Conservation (phyloP, 2,113 vertebrate genomes). For the Dicerorhinus sumatrensis region DNA sequence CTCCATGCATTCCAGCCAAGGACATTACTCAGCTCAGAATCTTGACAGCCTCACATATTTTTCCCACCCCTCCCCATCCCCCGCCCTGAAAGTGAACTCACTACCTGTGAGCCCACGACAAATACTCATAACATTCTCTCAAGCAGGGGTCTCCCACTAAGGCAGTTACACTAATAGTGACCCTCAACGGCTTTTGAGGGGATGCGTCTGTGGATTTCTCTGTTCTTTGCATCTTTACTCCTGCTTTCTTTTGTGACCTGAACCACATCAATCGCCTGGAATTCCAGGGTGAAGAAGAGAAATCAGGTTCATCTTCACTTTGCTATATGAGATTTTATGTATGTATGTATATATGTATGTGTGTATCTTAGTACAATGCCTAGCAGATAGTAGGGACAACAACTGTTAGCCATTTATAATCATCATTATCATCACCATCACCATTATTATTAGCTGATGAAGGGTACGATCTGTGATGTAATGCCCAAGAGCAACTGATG, state of each 20-base stretch:
- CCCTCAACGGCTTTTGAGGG: background rate
- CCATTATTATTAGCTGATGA: background rate
- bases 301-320: background rate
- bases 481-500: constrained; percentile 78
- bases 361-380: background rate
- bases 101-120: constrained; percentile 38
- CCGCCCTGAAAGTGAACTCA: background rate
- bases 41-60: background rate
- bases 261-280: constrained; percentile 48
- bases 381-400: background rate
- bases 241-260: constrained; percentile 1
- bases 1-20: background rate
- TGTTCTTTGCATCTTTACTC: background rate
- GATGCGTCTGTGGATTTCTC: constrained; percentile 32
- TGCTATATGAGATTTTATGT: background rate
- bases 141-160: background rate
- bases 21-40: constrained; percentile 52
- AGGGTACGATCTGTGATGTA: constrained; percentile 70
- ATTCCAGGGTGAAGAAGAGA: constrained; percentile 59
- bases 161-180: background rate
- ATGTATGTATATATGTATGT: too few relatives aligned
- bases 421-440: background rate
- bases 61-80: background rate
- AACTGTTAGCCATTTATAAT: background rate
- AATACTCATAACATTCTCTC: constrained; percentile 18